Percentiles rank a stretch among this genome's conserved stretches.
These are phyloP conservation scores for Xiphophorus couchianus DNA, from an alignment of 2,113 vertebrate genomes.

Conservation along the genomic window DNA sequence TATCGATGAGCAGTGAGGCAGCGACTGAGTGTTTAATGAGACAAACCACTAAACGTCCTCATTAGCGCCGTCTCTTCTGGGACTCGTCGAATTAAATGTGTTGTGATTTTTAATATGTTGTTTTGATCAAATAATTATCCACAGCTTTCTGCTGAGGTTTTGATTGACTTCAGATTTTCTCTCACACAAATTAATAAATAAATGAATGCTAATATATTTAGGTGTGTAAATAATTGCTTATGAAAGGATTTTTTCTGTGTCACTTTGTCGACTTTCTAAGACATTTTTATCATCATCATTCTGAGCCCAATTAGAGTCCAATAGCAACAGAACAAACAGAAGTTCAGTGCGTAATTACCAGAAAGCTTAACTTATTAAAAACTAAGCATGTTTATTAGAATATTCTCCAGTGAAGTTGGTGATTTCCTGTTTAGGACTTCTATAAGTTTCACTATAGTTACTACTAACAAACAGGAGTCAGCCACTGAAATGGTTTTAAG, in stretches of 20 bases:
- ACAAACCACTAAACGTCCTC: conserved; percentile 41
- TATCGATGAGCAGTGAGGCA: conserved; percentile 46
- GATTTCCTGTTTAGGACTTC: not conserved
- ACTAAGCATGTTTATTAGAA: not conserved
- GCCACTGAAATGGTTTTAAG: not conserved
- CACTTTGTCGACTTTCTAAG: not conserved
- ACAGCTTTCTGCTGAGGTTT: not conserved
- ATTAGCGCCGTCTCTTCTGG: conserved; percentile 41
- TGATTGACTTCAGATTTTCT: not conserved
- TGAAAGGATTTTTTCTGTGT: not conserved
- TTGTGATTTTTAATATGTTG: conserved; percentile 22
- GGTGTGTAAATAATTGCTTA: not conserved
- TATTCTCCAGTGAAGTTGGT: not conserved
- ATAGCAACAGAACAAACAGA: not conserved
- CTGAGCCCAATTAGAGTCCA: not conserved
- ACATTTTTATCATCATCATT: not conserved
- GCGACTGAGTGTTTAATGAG: conserved; percentile 47
- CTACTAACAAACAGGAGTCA: not conserved
- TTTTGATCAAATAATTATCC: conserved; percentile 29
- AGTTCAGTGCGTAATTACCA: not conserved
- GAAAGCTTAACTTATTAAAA: not conserved
- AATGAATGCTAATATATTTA: not conserved
- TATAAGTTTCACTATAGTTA: not conserved
- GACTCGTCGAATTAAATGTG: conserved; percentile 22
- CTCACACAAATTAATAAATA: too few relatives aligned